Evolutionary conservation across 2,888 invertebrate genomes (phyloP), one percentile per base, ranked within the genome.

Genomic region (Mesopsocus fuscifrons): DNA sequence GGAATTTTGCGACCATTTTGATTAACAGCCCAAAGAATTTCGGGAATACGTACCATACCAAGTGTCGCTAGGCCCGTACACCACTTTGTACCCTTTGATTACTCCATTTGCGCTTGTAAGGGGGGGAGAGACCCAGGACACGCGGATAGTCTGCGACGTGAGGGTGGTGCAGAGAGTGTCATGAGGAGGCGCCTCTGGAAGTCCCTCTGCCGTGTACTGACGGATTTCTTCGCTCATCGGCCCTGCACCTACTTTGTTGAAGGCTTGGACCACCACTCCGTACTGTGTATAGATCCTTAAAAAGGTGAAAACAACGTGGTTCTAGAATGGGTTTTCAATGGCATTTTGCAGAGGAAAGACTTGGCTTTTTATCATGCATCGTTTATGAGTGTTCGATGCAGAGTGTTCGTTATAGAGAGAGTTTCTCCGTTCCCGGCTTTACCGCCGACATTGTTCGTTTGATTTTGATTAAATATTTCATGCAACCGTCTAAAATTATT

Each of bases 41-140:
- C n/a, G n/a, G n/a, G n/a, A n/a, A 26, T 57, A 74, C 78, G 71
- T 65, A 83, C 83, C 88, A 67, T 85, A 87, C 89, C 89, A 89
- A 49, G 79, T 76, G 49, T 87, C 84, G 52, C 84, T 84, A 33
- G 89, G 85, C 51, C 88, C 87, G 56, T 88, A 89, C 45, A 89
- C 75, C 45, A 89, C 87, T 63, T 92, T 91, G 67, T 94, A 95
- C 11, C 92, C 92, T 59, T 91, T 89, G 55, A 94, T 88, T 32
- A 92, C 79, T 50, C 94, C 94, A 59, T 94, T 91, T 34, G 92
- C 88, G 26, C 88, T 78, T 47, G 80, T 81, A 2, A 89, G 69
- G 31, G 92, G 88, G 1, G 94, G 94, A 0, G 91, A 88, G 1
- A 84, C 80, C 94, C 94, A 95, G 17, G 85, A 82, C 2, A 94